A percentile compares a stretch with the other conserved stretches of the same genome.
Evolutionary conservation across 2,888 invertebrate species (phyloP).

Genomic region (Eurytoma californica): DNA sequence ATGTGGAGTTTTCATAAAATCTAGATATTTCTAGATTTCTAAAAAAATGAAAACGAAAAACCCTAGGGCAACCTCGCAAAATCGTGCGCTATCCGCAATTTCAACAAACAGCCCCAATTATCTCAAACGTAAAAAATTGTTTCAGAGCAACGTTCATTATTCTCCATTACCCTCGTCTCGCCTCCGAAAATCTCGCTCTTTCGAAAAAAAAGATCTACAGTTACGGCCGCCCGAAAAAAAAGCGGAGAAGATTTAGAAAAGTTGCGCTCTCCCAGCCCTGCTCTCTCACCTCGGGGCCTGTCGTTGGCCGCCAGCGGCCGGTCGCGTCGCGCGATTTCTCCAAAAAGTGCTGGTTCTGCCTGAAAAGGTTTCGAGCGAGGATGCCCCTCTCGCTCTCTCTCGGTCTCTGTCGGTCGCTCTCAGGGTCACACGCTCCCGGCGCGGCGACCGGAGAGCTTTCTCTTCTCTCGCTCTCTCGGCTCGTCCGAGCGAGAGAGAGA

Average conservation of each 20-base stretch:
- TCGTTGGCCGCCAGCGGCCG: too few species aligned
- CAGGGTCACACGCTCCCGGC: slow-evolving; percentile 44
- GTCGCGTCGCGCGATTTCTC: slow-evolving; percentile 31
- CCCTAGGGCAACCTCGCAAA: too few species aligned
- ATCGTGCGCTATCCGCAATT: too few species aligned
- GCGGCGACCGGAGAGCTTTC: slow-evolving; percentile 39
- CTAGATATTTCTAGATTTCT: too few species aligned
- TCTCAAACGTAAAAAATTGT: too few species aligned
- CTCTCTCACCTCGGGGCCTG: neutral
- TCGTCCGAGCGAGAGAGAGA: slow-evolving; percentile 5
- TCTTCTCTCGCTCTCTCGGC: slow-evolving; percentile 35
- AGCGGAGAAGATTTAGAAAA: neutral
- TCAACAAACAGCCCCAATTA: too few species aligned
- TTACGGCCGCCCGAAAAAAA: neutral
- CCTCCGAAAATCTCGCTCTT: too few species aligned
- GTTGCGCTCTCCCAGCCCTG: neutral
- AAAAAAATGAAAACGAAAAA: too few species aligned
- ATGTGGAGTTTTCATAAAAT: neutral
- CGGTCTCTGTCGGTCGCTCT: slow-evolving; percentile 8
- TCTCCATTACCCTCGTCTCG: too few species aligned
- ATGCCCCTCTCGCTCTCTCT: slow-evolving; percentile 16
- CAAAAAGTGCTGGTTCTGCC: slow-evolving; percentile 41
- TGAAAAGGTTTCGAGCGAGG: slow-evolving; percentile 39
- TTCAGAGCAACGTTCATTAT: too few species aligned
- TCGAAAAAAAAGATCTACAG: too few species aligned